Conservation (phyloP, 2,797 vertebrate genomes). For the Helostoma temminkii region DNA sequence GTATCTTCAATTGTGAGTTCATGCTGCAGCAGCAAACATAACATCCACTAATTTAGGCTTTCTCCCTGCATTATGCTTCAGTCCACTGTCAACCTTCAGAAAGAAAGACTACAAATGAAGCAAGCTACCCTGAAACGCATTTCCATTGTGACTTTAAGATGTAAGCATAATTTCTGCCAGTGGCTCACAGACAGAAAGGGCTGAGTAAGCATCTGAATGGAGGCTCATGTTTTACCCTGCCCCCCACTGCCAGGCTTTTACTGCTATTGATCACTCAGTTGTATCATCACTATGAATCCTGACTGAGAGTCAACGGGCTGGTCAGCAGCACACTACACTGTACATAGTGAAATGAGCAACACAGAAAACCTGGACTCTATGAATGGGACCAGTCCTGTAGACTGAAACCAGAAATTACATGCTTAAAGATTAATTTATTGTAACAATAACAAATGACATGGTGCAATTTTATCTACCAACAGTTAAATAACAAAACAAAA, state of each 20-base stretch:
- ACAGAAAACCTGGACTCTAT: background rate
- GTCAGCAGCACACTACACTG: constrained; percentile 36
- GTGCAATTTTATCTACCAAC: constrained; percentile 2
- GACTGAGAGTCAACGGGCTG: constrained; percentile 37
- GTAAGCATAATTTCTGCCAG: constrained; percentile 11
- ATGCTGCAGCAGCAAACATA: constrained; percentile 7
- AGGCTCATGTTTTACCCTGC: constrained; percentile 62
- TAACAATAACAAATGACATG: no score
- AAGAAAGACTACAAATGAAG: background rate
- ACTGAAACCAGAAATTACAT: background rate
- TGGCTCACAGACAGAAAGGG: constrained; percentile 52
- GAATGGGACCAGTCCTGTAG: background rate
- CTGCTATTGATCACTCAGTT: constrained; percentile 69
- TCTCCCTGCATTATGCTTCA: background rate
- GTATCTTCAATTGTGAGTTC: background rate
- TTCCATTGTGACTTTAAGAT: constrained; percentile 9
- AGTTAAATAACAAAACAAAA: background rate
- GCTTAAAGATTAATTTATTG: background rate
- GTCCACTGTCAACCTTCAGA: background rate
- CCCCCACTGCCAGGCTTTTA: constrained; percentile 62
- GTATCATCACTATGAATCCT: constrained; percentile 60
- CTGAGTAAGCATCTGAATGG: constrained; percentile 69
- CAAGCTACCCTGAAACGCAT: constrained; percentile 5
- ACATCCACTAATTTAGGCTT: background rate
- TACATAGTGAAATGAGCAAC: constrained; percentile 26